Percentiles rank a stretch among this genome's conserved stretches.
These are phyloP conservation scores for Dolichomitus sp. DNA, from an alignment of 2,888 invertebrate genomes.

Conservation along the genomic window DNA sequence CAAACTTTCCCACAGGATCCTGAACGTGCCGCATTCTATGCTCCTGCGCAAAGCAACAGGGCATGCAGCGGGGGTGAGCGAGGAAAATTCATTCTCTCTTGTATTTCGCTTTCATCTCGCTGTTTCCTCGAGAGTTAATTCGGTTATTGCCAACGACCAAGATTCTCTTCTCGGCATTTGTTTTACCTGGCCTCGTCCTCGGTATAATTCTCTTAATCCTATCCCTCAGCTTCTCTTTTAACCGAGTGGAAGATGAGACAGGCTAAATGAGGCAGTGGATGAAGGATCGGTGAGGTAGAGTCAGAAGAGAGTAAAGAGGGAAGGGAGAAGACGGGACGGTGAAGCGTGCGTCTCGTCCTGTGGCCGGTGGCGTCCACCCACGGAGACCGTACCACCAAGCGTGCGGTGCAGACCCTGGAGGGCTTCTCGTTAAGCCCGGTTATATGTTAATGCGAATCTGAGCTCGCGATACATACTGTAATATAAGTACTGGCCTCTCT, in stretches of 20 bases:
- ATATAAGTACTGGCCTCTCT: slow-evolving; percentile 69
- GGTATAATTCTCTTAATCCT: slow-evolving; percentile 15
- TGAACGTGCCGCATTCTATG: slow-evolving; percentile 3
- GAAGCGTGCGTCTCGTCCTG: slow-evolving; percentile 53
- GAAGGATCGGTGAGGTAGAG: slow-evolving; percentile 34
- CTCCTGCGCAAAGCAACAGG: slow-evolving; percentile 1
- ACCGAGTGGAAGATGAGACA: slow-evolving; percentile 27
- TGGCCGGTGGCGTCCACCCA: slow-evolving; percentile 64
- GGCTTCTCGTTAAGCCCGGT: slow-evolving; percentile 79
- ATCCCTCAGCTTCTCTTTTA: slow-evolving; percentile 14
- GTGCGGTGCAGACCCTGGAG: slow-evolving; percentile 68
- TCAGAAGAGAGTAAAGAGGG: slow-evolving; percentile 52
- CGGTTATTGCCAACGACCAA: slow-evolving; percentile 31
- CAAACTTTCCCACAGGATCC: slow-evolving; percentile 48
- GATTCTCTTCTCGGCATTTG: background rate
- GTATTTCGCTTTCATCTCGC: slow-evolving; percentile 10
- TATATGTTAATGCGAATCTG: slow-evolving; percentile 80
- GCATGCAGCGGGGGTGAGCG: background rate
- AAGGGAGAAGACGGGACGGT: slow-evolving; percentile 67
- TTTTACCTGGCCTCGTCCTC: background rate
- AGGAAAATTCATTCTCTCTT: slow-evolving; percentile 29
- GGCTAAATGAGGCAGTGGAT: slow-evolving; percentile 40
- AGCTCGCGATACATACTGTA: slow-evolving; percentile 72
- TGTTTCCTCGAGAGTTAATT: slow-evolving; percentile 44
- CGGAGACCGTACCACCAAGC: slow-evolving; percentile 68